Evolutionary conservation across 2,888 invertebrate genomes (phyloP).

Genomic region (Lasioglossum oenotherae): DNA sequence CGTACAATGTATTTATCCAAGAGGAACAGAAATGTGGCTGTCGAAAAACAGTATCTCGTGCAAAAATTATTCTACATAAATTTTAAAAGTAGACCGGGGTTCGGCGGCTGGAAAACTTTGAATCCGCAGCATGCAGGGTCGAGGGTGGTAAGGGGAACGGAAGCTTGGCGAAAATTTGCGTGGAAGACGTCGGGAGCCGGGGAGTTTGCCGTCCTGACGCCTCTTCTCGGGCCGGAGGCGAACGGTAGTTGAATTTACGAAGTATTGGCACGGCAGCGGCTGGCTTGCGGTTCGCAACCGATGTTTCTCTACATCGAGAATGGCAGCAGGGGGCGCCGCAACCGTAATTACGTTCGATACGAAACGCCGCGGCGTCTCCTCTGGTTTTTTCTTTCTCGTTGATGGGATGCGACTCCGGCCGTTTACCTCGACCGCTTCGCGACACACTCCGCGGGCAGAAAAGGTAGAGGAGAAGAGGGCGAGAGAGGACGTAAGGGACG

Average conservation of each 20-base stretch:
- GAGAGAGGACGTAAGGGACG: not conserved
- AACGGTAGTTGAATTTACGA: slow-evolving; percentile 55
- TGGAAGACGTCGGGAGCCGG: slow-evolving; percentile 35
- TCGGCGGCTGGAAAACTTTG: not conserved
- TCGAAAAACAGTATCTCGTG: not conserved
- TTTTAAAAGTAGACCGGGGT: not conserved
- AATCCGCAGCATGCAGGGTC: not conserved
- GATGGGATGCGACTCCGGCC: not conserved
- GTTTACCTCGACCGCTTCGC: slow-evolving; percentile 15
- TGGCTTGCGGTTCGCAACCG: slow-evolving; percentile 38
- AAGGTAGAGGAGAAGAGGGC: not conserved
- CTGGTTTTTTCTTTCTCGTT: slow-evolving; percentile 1
- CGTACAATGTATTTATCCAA: not conserved
- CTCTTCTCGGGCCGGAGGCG: slow-evolving; percentile 26
- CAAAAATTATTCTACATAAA: not conserved
- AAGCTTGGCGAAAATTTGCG: slow-evolving; percentile 56
- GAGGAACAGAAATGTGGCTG: not conserved
- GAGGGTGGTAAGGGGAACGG: not conserved
- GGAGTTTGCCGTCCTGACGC: slow-evolving; percentile 23
- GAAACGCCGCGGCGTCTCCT: slow-evolving; percentile 20
- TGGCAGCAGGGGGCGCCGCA: slow-evolving; percentile 16
- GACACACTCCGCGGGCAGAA: not conserved
- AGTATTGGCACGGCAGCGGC: slow-evolving; percentile 33
- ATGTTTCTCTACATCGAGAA: slow-evolving; percentile 33
- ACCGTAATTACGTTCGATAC: slow-evolving; percentile 39